These are phyloP conservation scores for Argyresthia goedartella DNA, from an alignment of 2,888 invertebrate species.

Conservation along the genomic window DNA sequence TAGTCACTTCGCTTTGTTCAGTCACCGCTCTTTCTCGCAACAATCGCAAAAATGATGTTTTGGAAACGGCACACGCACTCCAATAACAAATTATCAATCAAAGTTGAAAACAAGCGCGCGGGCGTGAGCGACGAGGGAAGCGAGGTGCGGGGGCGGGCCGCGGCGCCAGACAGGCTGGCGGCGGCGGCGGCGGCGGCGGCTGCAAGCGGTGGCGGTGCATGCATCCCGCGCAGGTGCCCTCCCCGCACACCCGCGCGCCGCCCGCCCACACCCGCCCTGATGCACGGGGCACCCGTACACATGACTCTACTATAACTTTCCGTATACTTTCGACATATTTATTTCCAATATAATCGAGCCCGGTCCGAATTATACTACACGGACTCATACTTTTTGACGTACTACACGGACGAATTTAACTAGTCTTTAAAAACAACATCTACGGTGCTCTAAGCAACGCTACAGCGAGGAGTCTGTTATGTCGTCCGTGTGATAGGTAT, in stretches of 20 bases:
- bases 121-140: slow-evolving; percentile 30
- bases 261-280: slow-evolving; percentile 16
- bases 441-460: too few species aligned
- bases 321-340: too few species aligned
- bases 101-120: slow-evolving; percentile 65
- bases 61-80: slow-evolving; percentile 48
- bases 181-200: slow-evolving; percentile 16
- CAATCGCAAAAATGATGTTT: slow-evolving; percentile 22
- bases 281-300: too few species aligned
- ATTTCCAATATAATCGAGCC: too few species aligned
- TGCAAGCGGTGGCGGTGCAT: slow-evolving; percentile 44
- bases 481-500: too few species aligned
- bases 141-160: slow-evolving; percentile 14
- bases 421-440: too few species aligned
- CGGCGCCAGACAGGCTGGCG: slow-evolving; percentile 65
- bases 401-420: too few species aligned
- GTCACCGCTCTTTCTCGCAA: not conserved
- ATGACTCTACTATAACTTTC: slow-evolving; percentile 16
- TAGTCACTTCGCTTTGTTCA: too few species aligned
- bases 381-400: too few species aligned
- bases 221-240: slow-evolving; percentile 44
- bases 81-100: slow-evolving; percentile 69
- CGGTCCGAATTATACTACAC: not conserved
- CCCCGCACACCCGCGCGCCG: slow-evolving; percentile 15
- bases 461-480: too few species aligned